These are phyloP conservation scores for Rhincodon typus DNA, from an alignment of 2,797 vertebrate genomes.

Conservation along the genomic window DNA sequence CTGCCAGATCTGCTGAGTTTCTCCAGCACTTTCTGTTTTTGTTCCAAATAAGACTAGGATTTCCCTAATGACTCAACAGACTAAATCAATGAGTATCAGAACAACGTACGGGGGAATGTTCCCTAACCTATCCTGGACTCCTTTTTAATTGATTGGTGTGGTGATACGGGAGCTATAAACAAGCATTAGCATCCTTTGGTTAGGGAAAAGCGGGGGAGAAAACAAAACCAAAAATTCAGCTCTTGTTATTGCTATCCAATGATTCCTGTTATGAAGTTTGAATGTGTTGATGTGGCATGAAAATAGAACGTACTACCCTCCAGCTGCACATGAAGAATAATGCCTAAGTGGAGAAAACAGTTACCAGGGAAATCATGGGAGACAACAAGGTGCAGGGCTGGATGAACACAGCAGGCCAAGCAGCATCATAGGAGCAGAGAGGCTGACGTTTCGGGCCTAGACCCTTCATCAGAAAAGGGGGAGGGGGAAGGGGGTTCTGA, in stretches of 20 bases:
- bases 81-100: background rate
- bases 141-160: background rate
- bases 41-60: no score
- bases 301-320: background rate
- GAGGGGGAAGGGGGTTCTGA: no score
- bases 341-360: background rate
- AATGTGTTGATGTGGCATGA: background rate
- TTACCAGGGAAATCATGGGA: background rate
- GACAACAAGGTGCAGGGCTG: no score
- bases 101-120: background rate
- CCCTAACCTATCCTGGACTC: background rate
- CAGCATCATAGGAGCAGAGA: no score
- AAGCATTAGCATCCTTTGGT: background rate
- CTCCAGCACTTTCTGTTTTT: no score
- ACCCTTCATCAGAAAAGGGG: no score
- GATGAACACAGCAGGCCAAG: no score
- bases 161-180: background rate
- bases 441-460: no score
- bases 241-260: background rate
- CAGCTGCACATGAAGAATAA: background rate
- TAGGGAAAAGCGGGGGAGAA: background rate
- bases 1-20: no score
- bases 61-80: background rate
- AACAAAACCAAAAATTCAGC: background rate
- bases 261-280: background rate